Evolutionary conservation across 2,113 vertebrate species (phyloP).

Genomic region (Notechis scutatus): DNA sequence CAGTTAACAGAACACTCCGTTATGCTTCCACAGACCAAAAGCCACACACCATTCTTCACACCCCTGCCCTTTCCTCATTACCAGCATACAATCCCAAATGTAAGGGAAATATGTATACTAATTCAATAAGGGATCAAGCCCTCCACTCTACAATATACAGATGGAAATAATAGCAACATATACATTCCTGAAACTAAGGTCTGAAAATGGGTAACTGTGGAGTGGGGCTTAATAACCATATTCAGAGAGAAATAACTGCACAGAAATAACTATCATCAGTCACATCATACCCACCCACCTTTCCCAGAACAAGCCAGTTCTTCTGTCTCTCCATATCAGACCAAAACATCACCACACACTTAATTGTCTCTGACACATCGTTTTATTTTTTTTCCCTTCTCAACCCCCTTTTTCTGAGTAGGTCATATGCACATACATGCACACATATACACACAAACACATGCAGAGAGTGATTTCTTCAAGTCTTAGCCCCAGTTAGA

Average conservation of each 20-base stretch:
- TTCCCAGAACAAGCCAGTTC: background rate
- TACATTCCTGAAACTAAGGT: background rate
- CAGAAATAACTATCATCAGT: background rate
- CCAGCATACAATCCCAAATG: background rate
- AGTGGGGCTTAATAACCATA: background rate
- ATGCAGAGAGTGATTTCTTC: background rate
- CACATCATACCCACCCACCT: background rate
- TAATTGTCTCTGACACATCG: background rate
- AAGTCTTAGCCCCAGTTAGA: background rate
- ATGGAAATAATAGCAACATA: background rate
- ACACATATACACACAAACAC: background rate
- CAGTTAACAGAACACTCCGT: background rate
- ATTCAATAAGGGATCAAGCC: background rate
- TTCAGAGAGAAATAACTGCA: background rate
- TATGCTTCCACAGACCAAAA: background rate
- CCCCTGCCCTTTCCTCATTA: background rate
- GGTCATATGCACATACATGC: background rate
- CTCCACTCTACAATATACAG: background rate
- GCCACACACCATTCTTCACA: background rate
- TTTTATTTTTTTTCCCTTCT: background rate
- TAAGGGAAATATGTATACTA: background rate
- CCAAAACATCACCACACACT: conserved; percentile 5
- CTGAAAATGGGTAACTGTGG: background rate
- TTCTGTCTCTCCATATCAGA: background rate
- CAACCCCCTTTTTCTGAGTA: background rate